Percentiles rank a stretch among this genome's conserved stretches.
phyloP scores from a whole-genome alignment of 2,888 invertebrate genomes.

The Panopea generosa region DNA sequence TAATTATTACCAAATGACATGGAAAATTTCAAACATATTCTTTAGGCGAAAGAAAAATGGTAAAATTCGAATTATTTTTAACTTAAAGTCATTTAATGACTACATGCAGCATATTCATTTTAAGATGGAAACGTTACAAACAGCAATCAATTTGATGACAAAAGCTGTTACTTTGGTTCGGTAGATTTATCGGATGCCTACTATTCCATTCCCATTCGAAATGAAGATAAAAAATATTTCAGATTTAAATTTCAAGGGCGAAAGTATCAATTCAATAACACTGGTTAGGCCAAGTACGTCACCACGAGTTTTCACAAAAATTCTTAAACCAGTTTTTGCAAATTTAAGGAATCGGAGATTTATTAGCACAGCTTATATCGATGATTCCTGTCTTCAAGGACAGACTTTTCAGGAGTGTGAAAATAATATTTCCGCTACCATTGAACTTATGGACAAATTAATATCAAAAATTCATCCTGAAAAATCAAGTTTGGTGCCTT shows the following conservation, averaged over 20 bases:
- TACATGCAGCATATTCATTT: too few relatives aligned
- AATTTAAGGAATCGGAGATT: constrained; percentile 1
- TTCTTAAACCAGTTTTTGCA: constrained; percentile 40
- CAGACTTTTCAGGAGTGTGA: too few relatives aligned
- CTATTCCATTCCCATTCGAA: constrained; percentile 40
- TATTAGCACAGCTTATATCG: constrained; percentile 16
- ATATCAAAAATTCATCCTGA: too few relatives aligned
- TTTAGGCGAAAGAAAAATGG: too few relatives aligned
- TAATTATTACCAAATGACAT: too few relatives aligned
- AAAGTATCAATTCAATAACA: constrained; percentile 31
- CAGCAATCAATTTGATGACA: constrained; percentile 19
- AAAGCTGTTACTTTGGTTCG: constrained; percentile 50
- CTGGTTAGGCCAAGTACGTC: constrained; percentile 38
- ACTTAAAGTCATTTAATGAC: too few relatives aligned
- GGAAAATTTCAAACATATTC: too few relatives aligned
- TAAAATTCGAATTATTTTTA: too few relatives aligned
- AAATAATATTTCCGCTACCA: too few relatives aligned
- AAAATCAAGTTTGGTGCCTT: too few relatives aligned
- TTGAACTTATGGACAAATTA: too few relatives aligned
- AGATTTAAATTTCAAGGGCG: constrained; percentile 30
- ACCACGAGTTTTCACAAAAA: constrained; percentile 48
- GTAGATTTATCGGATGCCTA: constrained; percentile 52
- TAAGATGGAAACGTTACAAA: too few relatives aligned
- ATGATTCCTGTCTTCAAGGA: constrained; percentile 2
- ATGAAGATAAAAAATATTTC: constrained; percentile 31